phyloP scores from a whole-genome alignment of 2,888 invertebrate genomes.

The Cheilosia scutellata region DNA sequence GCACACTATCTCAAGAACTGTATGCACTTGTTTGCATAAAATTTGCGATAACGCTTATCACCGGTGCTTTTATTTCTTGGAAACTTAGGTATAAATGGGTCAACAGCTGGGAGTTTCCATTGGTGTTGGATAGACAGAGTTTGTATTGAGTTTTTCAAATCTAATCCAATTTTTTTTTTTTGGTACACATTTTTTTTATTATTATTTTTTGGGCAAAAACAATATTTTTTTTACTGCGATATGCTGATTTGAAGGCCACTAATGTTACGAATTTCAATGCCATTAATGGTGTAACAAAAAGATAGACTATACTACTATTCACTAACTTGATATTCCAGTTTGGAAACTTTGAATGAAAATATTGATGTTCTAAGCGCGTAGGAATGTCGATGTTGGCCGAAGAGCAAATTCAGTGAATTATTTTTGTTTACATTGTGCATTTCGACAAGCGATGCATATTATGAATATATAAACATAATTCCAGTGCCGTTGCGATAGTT shows the following conservation, averaged over 20 bases:
- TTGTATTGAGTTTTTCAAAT: background rate
- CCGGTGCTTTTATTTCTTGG: conserved; percentile 6
- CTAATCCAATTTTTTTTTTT: background rate
- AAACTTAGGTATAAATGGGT: conserved; percentile 11
- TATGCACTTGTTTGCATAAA: conserved; percentile 55
- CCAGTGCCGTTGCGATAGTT: background rate
- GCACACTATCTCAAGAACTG: background rate
- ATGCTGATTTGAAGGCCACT: conserved; percentile 6
- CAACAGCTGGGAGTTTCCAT: background rate
- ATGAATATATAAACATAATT: background rate
- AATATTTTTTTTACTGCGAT: background rate
- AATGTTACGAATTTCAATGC: conserved; percentile 12
- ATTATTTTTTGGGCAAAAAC: background rate
- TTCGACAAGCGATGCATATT: background rate
- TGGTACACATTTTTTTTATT: background rate
- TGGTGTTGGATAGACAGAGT: background rate
- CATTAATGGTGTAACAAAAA: conserved; percentile 2
- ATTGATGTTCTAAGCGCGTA: conserved; percentile 44
- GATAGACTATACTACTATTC: background rate
- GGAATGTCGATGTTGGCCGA: conserved; percentile 14
- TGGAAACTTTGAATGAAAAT: conserved; percentile 9
- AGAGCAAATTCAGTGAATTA: conserved; percentile 11
- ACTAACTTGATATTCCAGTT: conserved; percentile 40
- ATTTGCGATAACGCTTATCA: conserved; percentile 65
- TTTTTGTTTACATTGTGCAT: background rate